phyloP scores from a whole-genome alignment of 2,113 vertebrate genomes.

The Sitta europaea region DNA sequence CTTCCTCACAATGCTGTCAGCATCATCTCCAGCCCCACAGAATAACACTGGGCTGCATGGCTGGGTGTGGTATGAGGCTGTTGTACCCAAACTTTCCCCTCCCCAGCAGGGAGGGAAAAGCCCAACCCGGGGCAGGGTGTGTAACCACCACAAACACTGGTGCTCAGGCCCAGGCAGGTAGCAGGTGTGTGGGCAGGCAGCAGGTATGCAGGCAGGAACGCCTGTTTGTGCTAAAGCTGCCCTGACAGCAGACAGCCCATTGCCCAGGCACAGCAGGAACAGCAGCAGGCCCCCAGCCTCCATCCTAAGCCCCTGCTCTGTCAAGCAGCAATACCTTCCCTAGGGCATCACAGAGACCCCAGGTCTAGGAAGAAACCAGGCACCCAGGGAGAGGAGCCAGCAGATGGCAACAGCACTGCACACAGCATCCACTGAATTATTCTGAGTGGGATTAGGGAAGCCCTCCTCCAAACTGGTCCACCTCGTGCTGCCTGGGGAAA shows the following conservation, averaged over 20 bases:
- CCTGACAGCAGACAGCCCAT: neutral
- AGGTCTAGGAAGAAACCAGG: neutral
- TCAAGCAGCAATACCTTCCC: neutral
- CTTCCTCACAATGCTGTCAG: neutral
- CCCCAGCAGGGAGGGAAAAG: neutral
- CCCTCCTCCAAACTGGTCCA: too few relatives aligned
- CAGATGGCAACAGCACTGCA: conserved; percentile 37
- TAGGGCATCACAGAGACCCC: neutral
- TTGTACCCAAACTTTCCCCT: neutral
- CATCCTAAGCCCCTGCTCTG: accelerated
- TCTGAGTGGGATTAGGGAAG: neutral
- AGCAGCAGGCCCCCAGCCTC: neutral
- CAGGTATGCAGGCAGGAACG: neutral
- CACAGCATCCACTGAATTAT: accelerated
- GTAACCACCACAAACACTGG: neutral
- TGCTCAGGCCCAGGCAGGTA: neutral
- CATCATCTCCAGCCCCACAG: neutral
- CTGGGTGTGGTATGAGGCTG: neutral
- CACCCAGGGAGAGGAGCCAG: neutral
- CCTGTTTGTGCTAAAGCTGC: neutral
- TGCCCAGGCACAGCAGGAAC: neutral
- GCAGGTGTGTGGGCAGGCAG: neutral
- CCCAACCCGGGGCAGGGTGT: accelerated
- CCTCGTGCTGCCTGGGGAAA: neutral
- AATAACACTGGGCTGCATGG: accelerated